Evolutionary conservation across 2,113 vertebrate genomes (phyloP).

Genomic region (Hoplias malabaricus): DNA sequence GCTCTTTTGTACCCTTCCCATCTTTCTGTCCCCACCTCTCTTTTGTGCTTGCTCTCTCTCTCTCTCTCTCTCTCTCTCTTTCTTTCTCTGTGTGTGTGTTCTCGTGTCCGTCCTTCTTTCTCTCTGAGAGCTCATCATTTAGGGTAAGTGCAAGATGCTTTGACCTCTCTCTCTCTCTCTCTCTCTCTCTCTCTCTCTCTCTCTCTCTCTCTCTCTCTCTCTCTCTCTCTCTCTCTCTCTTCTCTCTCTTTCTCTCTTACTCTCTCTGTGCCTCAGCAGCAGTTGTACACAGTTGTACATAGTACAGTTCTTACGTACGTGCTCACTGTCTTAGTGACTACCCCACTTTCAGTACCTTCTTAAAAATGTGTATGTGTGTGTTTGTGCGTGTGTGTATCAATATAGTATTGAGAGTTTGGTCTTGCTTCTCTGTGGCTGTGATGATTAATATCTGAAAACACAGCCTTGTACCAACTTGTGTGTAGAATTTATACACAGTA

Average conservation of each 20-base stretch:
- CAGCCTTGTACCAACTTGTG: no score
- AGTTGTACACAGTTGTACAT: neutral
- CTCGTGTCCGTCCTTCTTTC: neutral
- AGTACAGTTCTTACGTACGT: neutral
- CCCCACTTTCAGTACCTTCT: neutral
- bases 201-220: slow-evolving; percentile 28
- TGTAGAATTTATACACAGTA: no score
- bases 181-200: slow-evolving; percentile 46
- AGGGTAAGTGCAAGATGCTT: no score
- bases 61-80: neutral
- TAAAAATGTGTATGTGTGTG: neutral
- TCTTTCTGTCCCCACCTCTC: neutral
- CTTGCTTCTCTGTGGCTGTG: neutral
- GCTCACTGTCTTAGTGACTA: neutral
- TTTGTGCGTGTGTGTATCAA: no score
- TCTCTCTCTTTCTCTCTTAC: neutral
- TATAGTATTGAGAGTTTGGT: no score
- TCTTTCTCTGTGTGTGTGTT: neutral
- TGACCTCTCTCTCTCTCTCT: neutral
- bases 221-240: slow-evolving; percentile 20
- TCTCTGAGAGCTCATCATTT: no score
- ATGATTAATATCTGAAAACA: no score
- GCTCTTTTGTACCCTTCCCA: neutral
- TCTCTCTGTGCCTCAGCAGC: neutral
- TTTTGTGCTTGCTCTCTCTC: neutral